Percentiles rank a stretch among this genome's conserved stretches.
phyloP scores from a whole-genome alignment of 2,888 invertebrate genomes.

The Parochlus steinenii region DNA sequence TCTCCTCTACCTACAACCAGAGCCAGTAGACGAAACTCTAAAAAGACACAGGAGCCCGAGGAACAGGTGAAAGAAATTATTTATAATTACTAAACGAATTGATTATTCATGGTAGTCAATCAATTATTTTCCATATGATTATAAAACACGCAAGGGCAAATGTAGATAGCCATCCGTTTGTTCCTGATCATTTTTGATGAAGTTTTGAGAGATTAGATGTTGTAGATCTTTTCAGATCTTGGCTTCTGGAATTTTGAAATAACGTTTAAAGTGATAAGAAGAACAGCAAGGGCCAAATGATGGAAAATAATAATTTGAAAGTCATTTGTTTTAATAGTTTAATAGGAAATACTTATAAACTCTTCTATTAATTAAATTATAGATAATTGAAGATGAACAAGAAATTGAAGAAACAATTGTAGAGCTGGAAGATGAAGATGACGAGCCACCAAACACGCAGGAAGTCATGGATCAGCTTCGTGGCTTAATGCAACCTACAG shows the following conservation, averaged over 20 bases:
- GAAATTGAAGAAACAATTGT: slow-evolving; percentile 9
- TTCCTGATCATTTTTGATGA: too few relatives aligned
- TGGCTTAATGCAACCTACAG: slow-evolving; percentile 8
- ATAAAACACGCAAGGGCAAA: slow-evolving; percentile 5
- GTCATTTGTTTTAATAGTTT: slow-evolving; percentile 2
- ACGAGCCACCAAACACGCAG: neutral
- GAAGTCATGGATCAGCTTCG: slow-evolving; percentile 10
- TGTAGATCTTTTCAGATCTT: too few relatives aligned
- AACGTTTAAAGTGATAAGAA: too few relatives aligned
- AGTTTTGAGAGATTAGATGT: too few relatives aligned
- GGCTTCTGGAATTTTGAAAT: too few relatives aligned
- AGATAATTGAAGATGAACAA: slow-evolving; percentile 10
- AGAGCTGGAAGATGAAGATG: slow-evolving; percentile 13
- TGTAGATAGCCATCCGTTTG: slow-evolving; percentile 8
- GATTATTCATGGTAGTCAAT: neutral
- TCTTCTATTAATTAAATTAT: neutral
- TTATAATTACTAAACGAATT: too few relatives aligned
- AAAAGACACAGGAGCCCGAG: too few relatives aligned
- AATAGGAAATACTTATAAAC: neutral
- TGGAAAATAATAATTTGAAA: slow-evolving; percentile 1
- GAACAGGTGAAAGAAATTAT: too few relatives aligned
- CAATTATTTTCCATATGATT: slow-evolving; percentile 5
- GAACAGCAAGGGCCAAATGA: slow-evolving; percentile 32
- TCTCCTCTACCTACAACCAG: slow-evolving; percentile 3
- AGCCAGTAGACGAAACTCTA: slow-evolving; percentile 5